These are phyloP conservation scores for Ectobius pallidus DNA, from an alignment of 2,888 invertebrate species.

Conservation along the genomic window DNA sequence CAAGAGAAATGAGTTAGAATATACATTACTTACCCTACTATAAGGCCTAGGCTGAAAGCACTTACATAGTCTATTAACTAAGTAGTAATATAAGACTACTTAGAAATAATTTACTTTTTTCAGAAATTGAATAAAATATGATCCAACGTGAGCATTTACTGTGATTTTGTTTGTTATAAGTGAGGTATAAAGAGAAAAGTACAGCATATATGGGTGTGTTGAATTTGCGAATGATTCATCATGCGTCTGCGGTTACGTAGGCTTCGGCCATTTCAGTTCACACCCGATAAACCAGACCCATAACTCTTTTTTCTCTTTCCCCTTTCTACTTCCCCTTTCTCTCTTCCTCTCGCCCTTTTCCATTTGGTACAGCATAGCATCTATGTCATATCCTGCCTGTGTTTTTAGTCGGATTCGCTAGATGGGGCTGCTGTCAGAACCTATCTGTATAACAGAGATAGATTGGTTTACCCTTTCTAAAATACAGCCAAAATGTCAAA, in stretches of 20 bases:
- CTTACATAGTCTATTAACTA: too few relatives aligned
- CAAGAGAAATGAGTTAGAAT: too few relatives aligned
- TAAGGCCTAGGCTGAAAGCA: too few relatives aligned
- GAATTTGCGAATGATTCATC: constrained; percentile 26
- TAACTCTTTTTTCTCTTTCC: constrained; percentile 28
- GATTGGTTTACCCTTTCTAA: constrained; percentile 26
- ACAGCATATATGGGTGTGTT: neutral
- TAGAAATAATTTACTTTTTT: too few relatives aligned
- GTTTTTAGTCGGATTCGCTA: constrained; percentile 7
- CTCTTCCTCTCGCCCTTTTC: neutral
- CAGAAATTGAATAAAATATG: too few relatives aligned
- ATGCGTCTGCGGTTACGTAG: constrained; percentile 18
- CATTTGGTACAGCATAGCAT: constrained; percentile 12
- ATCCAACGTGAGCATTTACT: too few relatives aligned
- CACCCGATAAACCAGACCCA: constrained; percentile 38
- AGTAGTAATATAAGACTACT: too few relatives aligned
- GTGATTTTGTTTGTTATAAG: too few relatives aligned
- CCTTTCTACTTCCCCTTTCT: neutral
- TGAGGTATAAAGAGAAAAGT: too few relatives aligned
- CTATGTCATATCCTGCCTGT: constrained; percentile 28
- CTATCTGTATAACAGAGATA: constrained; percentile 29
- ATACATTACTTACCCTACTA: too few relatives aligned
- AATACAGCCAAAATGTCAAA: constrained; percentile 27
- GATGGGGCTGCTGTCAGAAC: constrained; percentile 18
- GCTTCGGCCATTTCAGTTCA: constrained; percentile 37